Percentiles rank a stretch among this genome's conserved stretches.
Evolutionary conservation across 2,113 vertebrate species (phyloP).

Genomic region (Crotalus tigris): DNA sequence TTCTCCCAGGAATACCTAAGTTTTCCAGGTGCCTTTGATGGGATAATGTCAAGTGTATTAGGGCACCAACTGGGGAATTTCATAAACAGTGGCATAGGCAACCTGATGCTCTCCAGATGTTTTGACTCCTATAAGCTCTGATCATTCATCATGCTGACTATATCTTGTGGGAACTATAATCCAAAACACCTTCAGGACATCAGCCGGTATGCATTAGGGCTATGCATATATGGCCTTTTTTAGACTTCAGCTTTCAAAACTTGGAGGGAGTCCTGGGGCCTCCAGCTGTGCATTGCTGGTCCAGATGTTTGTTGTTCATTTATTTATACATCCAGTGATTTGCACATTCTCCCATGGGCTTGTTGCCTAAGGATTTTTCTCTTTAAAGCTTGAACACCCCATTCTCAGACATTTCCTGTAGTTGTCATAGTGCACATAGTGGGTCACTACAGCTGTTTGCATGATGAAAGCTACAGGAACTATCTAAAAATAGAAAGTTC

Average conservation of each 20-base stretch:
- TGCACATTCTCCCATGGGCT: not conserved
- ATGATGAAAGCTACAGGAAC: not conserved
- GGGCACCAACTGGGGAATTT: not conserved
- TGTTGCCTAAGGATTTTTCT: not conserved
- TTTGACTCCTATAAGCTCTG: not conserved
- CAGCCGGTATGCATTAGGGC: not conserved
- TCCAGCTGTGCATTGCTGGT: not conserved
- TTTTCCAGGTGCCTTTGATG: constrained; percentile 3
- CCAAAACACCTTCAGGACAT: not conserved
- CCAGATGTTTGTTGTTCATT: not conserved
- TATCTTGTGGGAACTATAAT: not conserved
- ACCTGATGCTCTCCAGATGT: not conserved
- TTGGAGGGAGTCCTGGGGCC: not conserved
- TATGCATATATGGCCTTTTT: not conserved
- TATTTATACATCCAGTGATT: not conserved
- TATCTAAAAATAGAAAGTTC: not conserved
- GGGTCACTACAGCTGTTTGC: not conserved
- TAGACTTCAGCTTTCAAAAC: not conserved
- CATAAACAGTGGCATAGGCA: not conserved
- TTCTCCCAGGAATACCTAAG: not conserved
- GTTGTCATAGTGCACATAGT: not conserved
- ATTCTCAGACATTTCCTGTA: not conserved
- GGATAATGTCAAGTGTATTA: not conserved
- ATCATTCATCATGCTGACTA: not conserved
- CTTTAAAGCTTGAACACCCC: not conserved